These are phyloP conservation scores for Chrosomus eos DNA, from an alignment of 2,797 vertebrate species.

Conservation along the genomic window DNA sequence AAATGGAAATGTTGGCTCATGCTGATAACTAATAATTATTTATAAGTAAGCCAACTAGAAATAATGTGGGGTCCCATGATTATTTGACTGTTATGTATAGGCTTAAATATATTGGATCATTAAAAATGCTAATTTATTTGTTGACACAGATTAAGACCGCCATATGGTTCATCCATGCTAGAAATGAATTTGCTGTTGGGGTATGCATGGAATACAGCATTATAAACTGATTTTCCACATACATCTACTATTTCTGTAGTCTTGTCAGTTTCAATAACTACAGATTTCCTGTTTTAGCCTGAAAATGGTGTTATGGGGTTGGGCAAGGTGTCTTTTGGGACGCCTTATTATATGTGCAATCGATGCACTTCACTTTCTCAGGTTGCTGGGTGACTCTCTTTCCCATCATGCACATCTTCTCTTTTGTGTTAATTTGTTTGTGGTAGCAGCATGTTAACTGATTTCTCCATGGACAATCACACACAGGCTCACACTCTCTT, in stretches of 20 bases:
- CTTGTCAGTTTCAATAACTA: constrained; percentile 16
- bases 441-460: constrained; percentile 68
- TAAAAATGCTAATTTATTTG: background rate
- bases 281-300: constrained; percentile 23
- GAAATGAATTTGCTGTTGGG: background rate
- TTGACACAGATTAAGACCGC: background rate
- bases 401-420: constrained; percentile 44
- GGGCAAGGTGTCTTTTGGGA: constrained; percentile 28
- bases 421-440: constrained; percentile 60
- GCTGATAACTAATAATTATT: background rate
- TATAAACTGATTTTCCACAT: background rate
- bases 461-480: constrained; percentile 57
- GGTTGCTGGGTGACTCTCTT: constrained; percentile 25
- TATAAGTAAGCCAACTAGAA: background rate
- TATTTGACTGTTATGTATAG: background rate
- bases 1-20: background rate
- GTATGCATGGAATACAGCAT: background rate
- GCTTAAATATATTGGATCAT: background rate
- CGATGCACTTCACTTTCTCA: constrained; percentile 5
- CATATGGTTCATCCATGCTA: background rate
- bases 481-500: constrained; percentile 55
- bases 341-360: background rate
- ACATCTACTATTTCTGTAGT: background rate
- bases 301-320: constrained; percentile 16
- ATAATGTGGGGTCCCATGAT: background rate